Conservation (phyloP, 1,140 invertebrate genomes). For the Bombus difficillimus region DNA sequence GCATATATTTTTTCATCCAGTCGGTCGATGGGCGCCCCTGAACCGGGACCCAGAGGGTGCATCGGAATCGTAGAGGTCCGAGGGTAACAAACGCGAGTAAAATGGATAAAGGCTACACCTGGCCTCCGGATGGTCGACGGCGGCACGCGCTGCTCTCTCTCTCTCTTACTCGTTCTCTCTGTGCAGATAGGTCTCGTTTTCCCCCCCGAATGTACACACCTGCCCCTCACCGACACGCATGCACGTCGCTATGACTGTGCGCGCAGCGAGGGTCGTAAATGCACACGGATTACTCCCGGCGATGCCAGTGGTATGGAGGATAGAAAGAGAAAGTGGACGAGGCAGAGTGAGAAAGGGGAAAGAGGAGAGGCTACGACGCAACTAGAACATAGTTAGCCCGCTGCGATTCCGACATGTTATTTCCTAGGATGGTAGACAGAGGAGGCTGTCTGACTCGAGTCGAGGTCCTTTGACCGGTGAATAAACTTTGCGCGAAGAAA, state of each 20-base stretch:
- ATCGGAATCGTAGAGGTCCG: conserved; percentile 74
- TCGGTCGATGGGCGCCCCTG: conserved; percentile 62
- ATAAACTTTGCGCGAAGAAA: conserved; percentile 23
- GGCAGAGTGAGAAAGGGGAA: neutral
- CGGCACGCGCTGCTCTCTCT: conserved; percentile 76
- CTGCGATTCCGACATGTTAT: conserved; percentile 19
- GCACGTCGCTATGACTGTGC: conserved; percentile 68
- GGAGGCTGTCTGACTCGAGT: too few species aligned
- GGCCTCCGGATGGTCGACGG: conserved; percentile 81
- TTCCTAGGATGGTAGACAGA: conserved; percentile 12
- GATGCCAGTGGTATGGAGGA: conserved; percentile 56
- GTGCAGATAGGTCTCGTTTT: conserved; percentile 50
- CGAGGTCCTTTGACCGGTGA: conserved; percentile 30
- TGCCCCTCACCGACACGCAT: conserved; percentile 78
- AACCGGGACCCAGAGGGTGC: conserved; percentile 72
- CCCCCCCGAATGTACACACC: conserved; percentile 74
- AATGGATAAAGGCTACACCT: conserved; percentile 81
- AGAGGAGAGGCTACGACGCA: conserved; percentile 44
- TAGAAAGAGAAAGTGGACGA: conserved; percentile 49
- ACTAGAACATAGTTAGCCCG: conserved; percentile 36
- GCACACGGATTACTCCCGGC: conserved; percentile 77
- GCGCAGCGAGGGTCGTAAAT: conserved; percentile 78
- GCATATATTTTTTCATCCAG: conserved; percentile 33
- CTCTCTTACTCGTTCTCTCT: conserved; percentile 44
- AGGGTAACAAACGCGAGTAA: conserved; percentile 76